Percentiles rank a stretch among this genome's conserved stretches.
Evolutionary conservation across 2,888 invertebrate genomes (phyloP).

Genomic region (Dicycla oo): DNA sequence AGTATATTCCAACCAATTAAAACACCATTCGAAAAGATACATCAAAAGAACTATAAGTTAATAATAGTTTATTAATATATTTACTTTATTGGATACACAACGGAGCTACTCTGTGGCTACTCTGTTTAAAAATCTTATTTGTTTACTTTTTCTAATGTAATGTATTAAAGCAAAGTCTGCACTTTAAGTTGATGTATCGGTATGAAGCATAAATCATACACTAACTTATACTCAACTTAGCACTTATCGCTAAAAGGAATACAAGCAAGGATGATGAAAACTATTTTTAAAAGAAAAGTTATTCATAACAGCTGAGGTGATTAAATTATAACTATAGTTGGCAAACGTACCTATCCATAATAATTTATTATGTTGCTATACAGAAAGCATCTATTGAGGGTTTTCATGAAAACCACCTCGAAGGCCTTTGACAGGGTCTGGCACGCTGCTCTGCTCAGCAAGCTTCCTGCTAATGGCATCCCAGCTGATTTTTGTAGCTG

Average conservation of each 20-base stretch:
- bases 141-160: neutral
- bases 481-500: too few relatives aligned
- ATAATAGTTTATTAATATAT: neutral
- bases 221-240: conserved; percentile 32
- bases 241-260: conserved; percentile 44
- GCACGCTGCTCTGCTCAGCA: too few relatives aligned
- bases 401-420: too few relatives aligned
- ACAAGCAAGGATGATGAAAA: neutral
- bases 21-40: neutral
- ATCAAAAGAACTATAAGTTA: neutral
- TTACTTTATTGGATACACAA: neutral
- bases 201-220: conserved; percentile 9
- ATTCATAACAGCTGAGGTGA: neutral
- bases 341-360: neutral
- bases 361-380: too few relatives aligned
- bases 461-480: too few relatives aligned
- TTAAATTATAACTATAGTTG: neutral
- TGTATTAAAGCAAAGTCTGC: neutral
- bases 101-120: neutral
- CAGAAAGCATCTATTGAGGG: too few relatives aligned
- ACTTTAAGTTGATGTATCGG: conserved; percentile 46
- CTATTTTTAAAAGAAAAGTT: conserved; percentile 7
- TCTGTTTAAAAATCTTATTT: neutral
- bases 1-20: neutral
- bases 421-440: too few relatives aligned